These are phyloP conservation scores for Drosophila pseudoobscura DNA, from an alignment of 1,140 invertebrate species.

Conservation along the genomic window DNA sequence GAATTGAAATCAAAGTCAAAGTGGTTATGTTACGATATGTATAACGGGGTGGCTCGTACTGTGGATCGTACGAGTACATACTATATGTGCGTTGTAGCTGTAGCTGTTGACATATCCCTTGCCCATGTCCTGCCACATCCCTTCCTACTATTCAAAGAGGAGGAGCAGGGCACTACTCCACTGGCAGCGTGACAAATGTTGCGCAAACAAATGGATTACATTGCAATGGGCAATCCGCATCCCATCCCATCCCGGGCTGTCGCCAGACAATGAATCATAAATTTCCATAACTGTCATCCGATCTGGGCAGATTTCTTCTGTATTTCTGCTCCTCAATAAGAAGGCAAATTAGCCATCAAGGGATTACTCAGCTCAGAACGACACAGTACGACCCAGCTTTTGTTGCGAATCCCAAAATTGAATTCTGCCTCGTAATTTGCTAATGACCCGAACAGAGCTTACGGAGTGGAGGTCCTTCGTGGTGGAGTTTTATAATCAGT, in stretches of 20 bases:
- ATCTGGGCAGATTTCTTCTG: constrained; percentile 38
- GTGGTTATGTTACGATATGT: constrained; percentile 37
- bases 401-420: constrained; percentile 54
- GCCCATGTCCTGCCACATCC: constrained; percentile 41
- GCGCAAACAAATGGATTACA: constrained; percentile 80
- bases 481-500: no score
- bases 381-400: neutral
- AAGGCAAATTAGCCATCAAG: constrained; percentile 41
- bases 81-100: constrained; percentile 14
- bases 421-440: constrained; percentile 51
- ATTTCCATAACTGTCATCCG: constrained; percentile 78
- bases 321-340: constrained; percentile 13
- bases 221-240: constrained; percentile 34
- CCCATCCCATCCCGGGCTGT: constrained; percentile 20
- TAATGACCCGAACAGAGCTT: constrained; percentile 30
- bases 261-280: constrained; percentile 70
- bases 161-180: constrained; percentile 25
- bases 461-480: neutral
- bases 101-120: constrained; percentile 50
- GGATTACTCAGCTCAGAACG: constrained; percentile 7
- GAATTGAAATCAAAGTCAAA: constrained; percentile 71
- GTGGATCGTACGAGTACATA: constrained; percentile 25
- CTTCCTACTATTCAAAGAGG: neutral
- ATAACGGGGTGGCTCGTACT: constrained; percentile 65
- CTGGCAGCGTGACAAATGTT: constrained; percentile 74